Evolutionary conservation across 2,888 invertebrate species (phyloP).

Genomic region (Phengaris alcon): DNA sequence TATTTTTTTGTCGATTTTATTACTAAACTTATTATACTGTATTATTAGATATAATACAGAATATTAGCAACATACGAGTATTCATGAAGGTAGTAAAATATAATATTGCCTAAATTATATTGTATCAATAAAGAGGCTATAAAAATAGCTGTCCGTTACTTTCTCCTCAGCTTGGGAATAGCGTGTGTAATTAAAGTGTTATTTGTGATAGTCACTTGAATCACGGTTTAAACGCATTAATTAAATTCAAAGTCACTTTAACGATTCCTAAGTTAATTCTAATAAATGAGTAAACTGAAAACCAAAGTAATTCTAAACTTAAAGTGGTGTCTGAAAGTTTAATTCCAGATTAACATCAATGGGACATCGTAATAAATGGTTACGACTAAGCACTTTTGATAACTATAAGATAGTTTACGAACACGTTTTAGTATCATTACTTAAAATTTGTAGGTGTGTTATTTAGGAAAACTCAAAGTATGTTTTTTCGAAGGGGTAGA

Average conservation of each 20-base stretch:
- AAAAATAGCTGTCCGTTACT: not conserved
- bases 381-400: not conserved
- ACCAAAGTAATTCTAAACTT: not conserved
- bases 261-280: not conserved
- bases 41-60: too few species aligned
- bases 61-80: too few species aligned
- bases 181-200: slow-evolving; percentile 9
- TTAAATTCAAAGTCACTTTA: not conserved
- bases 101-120: too few species aligned
- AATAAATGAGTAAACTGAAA: not conserved
- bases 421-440: too few species aligned
- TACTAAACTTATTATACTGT: too few species aligned
- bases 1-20: too few species aligned
- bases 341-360: not conserved
- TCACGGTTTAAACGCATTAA: not conserved
- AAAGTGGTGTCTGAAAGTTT: not conserved
- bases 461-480: too few species aligned
- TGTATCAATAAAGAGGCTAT: too few species aligned
- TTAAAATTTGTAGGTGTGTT: too few species aligned
- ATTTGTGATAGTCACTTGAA: not conserved
- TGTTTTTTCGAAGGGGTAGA: too few species aligned
- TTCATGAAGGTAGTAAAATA: too few species aligned
- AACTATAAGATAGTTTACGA: not conserved
- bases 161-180: not conserved
- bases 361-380: not conserved